A percentile compares a stretch with the other conserved stretches of the same genome.
Conservation (phyloP, 2,888 invertebrate genomes). For the Oscheius sp. region DNA sequence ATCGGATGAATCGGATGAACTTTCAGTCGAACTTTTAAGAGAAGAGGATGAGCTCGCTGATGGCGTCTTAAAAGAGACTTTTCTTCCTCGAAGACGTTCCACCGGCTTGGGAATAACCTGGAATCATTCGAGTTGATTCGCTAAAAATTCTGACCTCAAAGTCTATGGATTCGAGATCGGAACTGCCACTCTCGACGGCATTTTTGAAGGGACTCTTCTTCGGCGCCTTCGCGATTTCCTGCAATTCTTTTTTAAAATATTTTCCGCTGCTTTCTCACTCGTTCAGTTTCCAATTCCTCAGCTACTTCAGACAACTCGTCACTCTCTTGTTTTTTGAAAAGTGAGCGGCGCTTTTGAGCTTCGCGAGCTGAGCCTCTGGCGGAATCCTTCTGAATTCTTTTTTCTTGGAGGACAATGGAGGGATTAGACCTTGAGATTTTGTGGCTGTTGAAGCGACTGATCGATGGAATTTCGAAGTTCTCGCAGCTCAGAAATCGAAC, state of each 20-base stretch:
- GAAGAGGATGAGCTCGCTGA: neutral
- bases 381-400: neutral
- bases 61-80: conserved; percentile 3
- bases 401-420: neutral
- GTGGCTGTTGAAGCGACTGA: conserved; percentile 37
- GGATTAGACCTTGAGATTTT: neutral
- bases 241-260: neutral
- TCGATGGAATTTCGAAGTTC: conserved; percentile 50
- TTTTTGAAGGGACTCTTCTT: conserved; percentile 48
- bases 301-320: conserved; percentile 21
- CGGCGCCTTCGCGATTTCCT: neutral
- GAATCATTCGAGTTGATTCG: neutral
- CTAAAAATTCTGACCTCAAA: conserved; percentile 30
- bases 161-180: conserved; percentile 42
- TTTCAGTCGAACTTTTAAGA: neutral
- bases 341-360: neutral
- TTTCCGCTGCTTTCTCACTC: neutral
- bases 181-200: conserved; percentile 39
- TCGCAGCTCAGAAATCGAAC: conserved; percentile 42
- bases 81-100: conserved; percentile 6
- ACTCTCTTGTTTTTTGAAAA: conserved; percentile 25
- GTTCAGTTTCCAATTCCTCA: conserved; percentile 14
- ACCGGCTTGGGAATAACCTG: neutral
- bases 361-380: neutral
- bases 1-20: neutral